Evolutionary conservation across 2,113 vertebrate genomes (phyloP).

Genomic region (Osmerus eperlanus): DNA sequence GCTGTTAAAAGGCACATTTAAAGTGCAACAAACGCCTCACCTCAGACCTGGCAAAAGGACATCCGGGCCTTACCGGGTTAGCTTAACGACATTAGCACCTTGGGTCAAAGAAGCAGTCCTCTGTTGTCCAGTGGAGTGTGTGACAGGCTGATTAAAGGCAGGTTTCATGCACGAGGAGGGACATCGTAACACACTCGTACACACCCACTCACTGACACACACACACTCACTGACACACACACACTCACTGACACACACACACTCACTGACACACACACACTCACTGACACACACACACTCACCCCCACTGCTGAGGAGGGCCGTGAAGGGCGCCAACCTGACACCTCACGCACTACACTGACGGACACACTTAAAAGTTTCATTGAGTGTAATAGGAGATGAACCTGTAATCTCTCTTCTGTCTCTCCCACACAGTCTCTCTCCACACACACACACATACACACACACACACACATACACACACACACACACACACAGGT

Average conservation of each 20-base stretch:
- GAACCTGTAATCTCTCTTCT: conserved; percentile 13
- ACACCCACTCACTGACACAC: not conserved
- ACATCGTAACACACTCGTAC: not conserved
- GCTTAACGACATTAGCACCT: too few species aligned
- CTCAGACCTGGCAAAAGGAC: too few species aligned
- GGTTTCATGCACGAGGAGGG: conserved; percentile 38
- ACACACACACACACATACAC: too few species aligned
- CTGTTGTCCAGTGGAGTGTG: conserved; percentile 15
- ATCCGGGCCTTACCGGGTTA: too few species aligned
- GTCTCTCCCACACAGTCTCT: not conserved
- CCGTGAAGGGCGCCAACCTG: conserved; percentile 38
- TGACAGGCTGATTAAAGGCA: conserved; percentile 40
- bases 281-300: not conserved
- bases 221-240: not conserved
- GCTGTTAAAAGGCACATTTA: too few species aligned
- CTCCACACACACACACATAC: conserved; percentile 16
- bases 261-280: not conserved
- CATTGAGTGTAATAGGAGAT: conserved; percentile 61
- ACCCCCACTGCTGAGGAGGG: not conserved
- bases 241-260: not conserved
- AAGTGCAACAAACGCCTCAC: too few species aligned
- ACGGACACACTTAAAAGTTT: conserved; percentile 65
- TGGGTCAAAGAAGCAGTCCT: conserved; percentile 5
- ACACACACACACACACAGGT: too few species aligned
- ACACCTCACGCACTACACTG: conserved; percentile 48